Evolutionary conservation across 2,797 vertebrate genomes (phyloP).

Genomic region (Triplophysa bombifrons): DNA sequence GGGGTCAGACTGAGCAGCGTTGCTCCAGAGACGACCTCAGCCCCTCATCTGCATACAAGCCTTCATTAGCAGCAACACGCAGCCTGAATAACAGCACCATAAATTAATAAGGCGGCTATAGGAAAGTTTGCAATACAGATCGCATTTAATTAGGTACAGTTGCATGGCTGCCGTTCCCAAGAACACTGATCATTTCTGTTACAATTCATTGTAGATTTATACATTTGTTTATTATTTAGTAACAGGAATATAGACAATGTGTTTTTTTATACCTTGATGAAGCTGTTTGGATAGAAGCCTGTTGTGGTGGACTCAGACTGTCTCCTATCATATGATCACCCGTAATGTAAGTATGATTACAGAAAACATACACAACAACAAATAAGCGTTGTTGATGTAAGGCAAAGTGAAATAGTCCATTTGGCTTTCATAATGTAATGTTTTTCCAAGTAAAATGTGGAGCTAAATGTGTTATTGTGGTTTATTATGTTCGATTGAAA

Average conservation of each 20-base stretch:
- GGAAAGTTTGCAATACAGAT: constrained; percentile 57
- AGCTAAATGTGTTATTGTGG: background rate
- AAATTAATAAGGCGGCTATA: constrained; percentile 78
- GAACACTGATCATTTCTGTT: constrained; percentile 3
- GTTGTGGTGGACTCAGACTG: background rate
- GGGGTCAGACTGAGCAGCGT: constrained; percentile 70
- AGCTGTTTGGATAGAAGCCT: background rate
- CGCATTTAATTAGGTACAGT: constrained; percentile 57
- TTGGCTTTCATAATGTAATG: background rate
- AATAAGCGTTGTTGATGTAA: background rate
- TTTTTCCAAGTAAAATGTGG: background rate
- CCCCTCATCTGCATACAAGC: constrained; percentile 82
- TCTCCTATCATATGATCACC: background rate
- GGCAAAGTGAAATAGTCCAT: background rate
- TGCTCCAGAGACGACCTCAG: constrained; percentile 79
- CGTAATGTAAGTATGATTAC: background rate
- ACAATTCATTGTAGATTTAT: background rate
- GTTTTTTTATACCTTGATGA: background rate
- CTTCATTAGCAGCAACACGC: constrained; percentile 80
- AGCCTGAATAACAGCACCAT: constrained; percentile 81
- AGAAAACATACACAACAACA: background rate
- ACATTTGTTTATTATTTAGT: background rate
- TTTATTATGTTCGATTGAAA: background rate
- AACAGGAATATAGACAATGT: background rate
- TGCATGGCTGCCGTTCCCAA: constrained; percentile 18